Conservation (phyloP, 2,888 invertebrate species). For the Busseola fusca region DNA sequence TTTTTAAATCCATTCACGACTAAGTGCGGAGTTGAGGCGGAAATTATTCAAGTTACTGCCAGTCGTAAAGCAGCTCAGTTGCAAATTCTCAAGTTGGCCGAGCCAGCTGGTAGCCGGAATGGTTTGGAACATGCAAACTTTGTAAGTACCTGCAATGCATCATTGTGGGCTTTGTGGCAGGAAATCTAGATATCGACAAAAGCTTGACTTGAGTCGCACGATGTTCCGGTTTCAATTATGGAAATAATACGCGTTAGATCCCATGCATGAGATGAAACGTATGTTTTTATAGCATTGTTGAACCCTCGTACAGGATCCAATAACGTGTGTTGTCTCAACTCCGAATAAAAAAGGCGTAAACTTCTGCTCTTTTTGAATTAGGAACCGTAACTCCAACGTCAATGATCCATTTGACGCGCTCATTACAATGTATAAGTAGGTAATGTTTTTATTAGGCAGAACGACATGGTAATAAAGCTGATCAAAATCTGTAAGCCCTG, state of each 20-base stretch:
- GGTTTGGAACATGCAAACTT: slow-evolving; percentile 73
- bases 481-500: slow-evolving; percentile 68
- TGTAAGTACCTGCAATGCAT: slow-evolving; percentile 80
- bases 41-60: slow-evolving; percentile 33
- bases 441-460: slow-evolving; percentile 61
- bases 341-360: slow-evolving; percentile 49
- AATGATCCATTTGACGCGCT: slow-evolving; percentile 37
- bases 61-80: slow-evolving; percentile 33
- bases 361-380: slow-evolving; percentile 18
- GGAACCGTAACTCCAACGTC: slow-evolving; percentile 20
- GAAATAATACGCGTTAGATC: slow-evolving; percentile 40
- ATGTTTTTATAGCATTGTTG: slow-evolving; percentile 48
- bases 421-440: slow-evolving; percentile 49
- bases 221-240: slow-evolving; percentile 25
- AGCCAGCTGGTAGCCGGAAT: slow-evolving; percentile 59
- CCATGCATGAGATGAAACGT: slow-evolving; percentile 33
- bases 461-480: slow-evolving; percentile 64
- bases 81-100: slow-evolving; percentile 45
- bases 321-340: slow-evolving; percentile 39
- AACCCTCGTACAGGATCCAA: slow-evolving; percentile 56
- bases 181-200: slow-evolving; percentile 41
- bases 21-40: slow-evolving; percentile 34
- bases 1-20: slow-evolving; percentile 59
- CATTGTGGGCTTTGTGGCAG: slow-evolving; percentile 65
- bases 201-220: neutral